Evolutionary conservation across 2,113 vertebrate genomes (phyloP).

Genomic region (Entomyzon cyanotis): DNA sequence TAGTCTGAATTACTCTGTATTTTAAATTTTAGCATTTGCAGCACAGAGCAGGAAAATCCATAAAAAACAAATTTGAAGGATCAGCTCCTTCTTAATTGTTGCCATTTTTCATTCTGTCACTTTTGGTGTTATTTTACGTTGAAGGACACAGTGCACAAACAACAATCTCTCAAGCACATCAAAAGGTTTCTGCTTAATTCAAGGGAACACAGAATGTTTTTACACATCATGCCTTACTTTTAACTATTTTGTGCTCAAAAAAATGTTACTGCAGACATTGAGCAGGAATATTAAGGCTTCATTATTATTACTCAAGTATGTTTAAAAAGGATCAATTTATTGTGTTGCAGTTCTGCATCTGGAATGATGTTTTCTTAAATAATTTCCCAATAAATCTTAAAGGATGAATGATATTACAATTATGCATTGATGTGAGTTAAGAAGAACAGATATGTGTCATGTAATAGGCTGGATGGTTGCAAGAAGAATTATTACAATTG

Average conservation of each 20-base stretch:
- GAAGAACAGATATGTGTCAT: not conserved
- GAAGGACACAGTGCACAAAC: conserved; percentile 26
- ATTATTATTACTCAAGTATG: not conserved
- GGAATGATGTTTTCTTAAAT: not conserved
- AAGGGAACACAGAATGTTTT: not conserved
- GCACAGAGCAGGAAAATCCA: not conserved
- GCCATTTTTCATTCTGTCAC: conserved; percentile 38
- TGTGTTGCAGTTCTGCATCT: not conserved
- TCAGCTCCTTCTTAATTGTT: conserved; percentile 6
- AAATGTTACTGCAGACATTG: not conserved
- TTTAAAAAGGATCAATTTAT: not conserved
- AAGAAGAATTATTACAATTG: not conserved
- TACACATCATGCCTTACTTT: not conserved
- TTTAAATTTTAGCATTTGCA: conserved; percentile 8
- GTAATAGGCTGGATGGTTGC: not conserved
- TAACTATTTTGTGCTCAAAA: not conserved
- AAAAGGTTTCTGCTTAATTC: conserved; percentile 9
- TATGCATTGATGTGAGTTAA: not conserved
- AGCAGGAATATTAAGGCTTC: not conserved
- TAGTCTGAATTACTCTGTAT: not conserved
- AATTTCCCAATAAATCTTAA: not conserved
- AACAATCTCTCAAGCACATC: not conserved
- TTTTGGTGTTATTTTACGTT: not conserved
- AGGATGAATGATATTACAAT: not conserved
- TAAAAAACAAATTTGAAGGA: conserved; percentile 18